A percentile compares a stretch with the other conserved stretches of the same genome.
phyloP scores from a whole-genome alignment of 2,888 invertebrate species.

The Drosophila helvetica region DNA sequence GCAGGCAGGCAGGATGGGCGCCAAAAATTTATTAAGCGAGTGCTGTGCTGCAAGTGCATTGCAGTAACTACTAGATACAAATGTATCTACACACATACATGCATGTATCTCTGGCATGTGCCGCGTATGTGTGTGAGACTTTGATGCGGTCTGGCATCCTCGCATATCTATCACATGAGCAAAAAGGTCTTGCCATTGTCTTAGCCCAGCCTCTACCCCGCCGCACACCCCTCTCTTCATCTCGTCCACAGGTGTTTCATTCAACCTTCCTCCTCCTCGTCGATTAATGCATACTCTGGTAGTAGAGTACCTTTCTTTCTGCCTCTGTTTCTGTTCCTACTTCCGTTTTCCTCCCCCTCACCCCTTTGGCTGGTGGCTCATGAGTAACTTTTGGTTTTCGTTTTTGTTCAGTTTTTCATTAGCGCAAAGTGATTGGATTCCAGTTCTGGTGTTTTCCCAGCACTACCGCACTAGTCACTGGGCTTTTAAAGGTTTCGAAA shows the following conservation, averaged over 20 bases:
- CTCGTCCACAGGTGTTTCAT: conserved; percentile 10
- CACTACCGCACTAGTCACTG: conserved; percentile 18
- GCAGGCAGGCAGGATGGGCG: conserved; percentile 7
- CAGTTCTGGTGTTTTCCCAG: conserved; percentile 6
- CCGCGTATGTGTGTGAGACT: conserved; percentile 34
- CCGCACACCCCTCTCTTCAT: neutral
- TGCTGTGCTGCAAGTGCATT: conserved; percentile 75
- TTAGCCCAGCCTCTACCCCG: conserved; percentile 25
- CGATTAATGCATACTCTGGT: conserved; percentile 29
- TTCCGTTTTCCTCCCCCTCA: neutral
- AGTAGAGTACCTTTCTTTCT: neutral
- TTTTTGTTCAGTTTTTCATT: conserved; percentile 60
- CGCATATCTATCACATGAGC: conserved; percentile 61
- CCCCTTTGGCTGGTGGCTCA: conserved; percentile 29
- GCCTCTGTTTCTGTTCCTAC: neutral
- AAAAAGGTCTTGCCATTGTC: conserved; percentile 64
- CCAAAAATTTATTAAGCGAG: conserved; percentile 72
- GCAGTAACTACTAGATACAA: conserved; percentile 54
- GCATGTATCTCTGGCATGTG: conserved; percentile 33
- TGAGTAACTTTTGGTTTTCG: conserved; percentile 33
- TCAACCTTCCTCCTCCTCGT: conserved; percentile 13
- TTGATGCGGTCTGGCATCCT: conserved; percentile 68
- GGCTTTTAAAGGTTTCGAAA: neutral
- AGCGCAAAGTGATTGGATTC: conserved; percentile 60
- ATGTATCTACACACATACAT: too few species aligned